phyloP scores from a whole-genome alignment of 2,797 vertebrate genomes.

The Dicrostonyx torquatus region DNA sequence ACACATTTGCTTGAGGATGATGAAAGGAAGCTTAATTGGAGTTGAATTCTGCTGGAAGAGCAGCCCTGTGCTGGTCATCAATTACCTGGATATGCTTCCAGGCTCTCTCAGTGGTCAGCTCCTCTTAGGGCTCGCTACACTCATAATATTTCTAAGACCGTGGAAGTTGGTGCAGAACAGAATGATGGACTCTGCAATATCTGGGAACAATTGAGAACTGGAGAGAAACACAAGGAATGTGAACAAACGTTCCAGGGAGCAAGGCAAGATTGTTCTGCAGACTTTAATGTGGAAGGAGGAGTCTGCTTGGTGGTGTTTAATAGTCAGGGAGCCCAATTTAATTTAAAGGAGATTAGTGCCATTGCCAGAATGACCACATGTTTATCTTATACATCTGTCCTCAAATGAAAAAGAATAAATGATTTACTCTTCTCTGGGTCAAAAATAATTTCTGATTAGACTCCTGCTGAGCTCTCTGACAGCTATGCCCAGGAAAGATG shows the following conservation, averaged over 20 bases:
- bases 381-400: neutral
- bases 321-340: conserved; percentile 49
- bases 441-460: conserved; percentile 60
- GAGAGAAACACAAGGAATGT: neutral
- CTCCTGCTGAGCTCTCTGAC: neutral
- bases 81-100: neutral
- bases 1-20: conserved; percentile 46
- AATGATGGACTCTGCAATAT: neutral
- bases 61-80: neutral
- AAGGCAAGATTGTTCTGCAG: neutral
- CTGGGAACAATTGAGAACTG: neutral
- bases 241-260: neutral
- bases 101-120: neutral
- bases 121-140: neutral
- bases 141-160: neutral
- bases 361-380: conserved; percentile 31
- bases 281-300: conserved; percentile 28
- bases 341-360: conserved; percentile 63
- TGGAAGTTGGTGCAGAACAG: neutral
- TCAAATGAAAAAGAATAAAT: conserved; percentile 35
- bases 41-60: neutral
- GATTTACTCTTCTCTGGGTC: conserved; percentile 52
- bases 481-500: conserved; percentile 33
- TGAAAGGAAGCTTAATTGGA: neutral
- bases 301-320: neutral